Evolutionary conservation across 2,797 vertebrate genomes (phyloP).

Genomic region (Chiloscyllium punctatum): DNA sequence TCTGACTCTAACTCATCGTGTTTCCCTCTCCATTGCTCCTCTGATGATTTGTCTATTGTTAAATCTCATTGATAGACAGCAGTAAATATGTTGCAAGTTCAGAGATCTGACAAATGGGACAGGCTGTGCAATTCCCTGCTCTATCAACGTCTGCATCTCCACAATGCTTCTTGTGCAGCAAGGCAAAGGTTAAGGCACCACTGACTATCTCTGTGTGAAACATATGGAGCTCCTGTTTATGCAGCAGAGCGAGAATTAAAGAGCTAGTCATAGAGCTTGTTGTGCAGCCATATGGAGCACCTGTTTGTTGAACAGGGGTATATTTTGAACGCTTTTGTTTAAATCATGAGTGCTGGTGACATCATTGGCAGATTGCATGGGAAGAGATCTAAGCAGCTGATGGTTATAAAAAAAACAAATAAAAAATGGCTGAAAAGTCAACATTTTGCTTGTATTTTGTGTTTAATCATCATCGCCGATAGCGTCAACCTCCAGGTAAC

Average conservation of each 20-base stretch:
- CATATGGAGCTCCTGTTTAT: constrained; percentile 14
- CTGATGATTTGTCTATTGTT: neutral
- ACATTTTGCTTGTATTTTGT: neutral
- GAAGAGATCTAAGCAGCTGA: neutral
- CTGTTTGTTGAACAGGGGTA: neutral
- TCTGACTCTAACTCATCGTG: neutral
- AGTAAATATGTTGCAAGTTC: neutral
- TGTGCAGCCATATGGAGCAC: constrained; percentile 27
- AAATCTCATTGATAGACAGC: neutral
- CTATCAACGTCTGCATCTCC: neutral
- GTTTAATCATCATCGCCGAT: neutral
- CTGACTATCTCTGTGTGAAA: neutral
- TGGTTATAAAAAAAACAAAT: neutral
- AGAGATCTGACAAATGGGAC: neutral
- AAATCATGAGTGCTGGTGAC: constrained; percentile 11
- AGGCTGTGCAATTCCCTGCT: too few species aligned
- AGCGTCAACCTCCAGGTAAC: neutral
- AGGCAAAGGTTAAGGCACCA: constrained; percentile 20
- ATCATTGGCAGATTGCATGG: neutral
- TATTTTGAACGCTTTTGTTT: constrained; percentile 32
- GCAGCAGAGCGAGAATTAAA: neutral
- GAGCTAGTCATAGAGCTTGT: constrained; percentile 27
- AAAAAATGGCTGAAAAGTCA: neutral
- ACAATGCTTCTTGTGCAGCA: neutral
- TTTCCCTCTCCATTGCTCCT: neutral